phyloP scores from a whole-genome alignment of 2,113 vertebrate species.

The Tauraco erythrolophus region DNA sequence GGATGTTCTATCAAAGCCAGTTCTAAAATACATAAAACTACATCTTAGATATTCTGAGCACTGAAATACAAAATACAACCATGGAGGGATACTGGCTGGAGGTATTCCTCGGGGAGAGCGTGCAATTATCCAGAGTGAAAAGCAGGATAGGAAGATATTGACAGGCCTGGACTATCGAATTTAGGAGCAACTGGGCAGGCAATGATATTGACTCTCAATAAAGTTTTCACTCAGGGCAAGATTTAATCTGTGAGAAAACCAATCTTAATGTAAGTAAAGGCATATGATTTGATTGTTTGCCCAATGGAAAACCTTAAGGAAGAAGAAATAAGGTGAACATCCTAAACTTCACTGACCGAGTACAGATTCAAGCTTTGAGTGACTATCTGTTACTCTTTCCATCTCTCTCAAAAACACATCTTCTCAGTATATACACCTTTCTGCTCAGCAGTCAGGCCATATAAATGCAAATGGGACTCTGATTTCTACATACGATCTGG shows the following conservation, averaged over 20 bases:
- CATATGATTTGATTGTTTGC: background rate
- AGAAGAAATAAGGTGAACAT: background rate
- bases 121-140: constrained; percentile 19
- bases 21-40: constrained; percentile 11
- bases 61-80: background rate
- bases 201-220: background rate
- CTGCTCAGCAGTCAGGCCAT: background rate
- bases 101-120: background rate
- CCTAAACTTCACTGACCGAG: background rate
- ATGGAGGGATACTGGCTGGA: background rate
- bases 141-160: background rate
- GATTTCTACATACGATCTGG: background rate
- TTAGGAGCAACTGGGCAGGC: background rate
- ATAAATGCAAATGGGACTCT: background rate
- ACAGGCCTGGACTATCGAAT: background rate
- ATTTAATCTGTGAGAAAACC: background rate
- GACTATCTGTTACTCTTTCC: background rate
- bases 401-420: background rate
- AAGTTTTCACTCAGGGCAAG: background rate
- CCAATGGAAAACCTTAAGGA: background rate
- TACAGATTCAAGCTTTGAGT: background rate
- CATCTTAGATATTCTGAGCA: background rate
- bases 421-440: background rate
- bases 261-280: constrained; percentile 4
- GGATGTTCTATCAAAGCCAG: background rate